These are phyloP conservation scores for Ginglymostoma cirratum DNA, from an alignment of 2,113 vertebrate species.

Conservation along the genomic window DNA sequence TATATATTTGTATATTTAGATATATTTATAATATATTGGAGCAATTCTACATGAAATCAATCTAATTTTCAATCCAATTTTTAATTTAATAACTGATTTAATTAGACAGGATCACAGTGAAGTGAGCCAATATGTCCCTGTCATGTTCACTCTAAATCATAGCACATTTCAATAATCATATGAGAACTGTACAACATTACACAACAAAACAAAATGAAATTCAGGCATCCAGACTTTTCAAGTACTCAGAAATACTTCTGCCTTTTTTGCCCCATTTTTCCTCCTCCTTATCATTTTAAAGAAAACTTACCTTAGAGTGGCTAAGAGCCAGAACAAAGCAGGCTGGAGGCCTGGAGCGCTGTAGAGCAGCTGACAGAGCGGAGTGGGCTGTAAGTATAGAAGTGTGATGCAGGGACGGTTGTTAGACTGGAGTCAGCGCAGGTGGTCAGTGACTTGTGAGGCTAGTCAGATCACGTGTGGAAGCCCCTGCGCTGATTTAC, in stretches of 20 bases:
- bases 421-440: too few species aligned
- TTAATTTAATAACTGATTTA: neutral
- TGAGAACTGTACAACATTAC: neutral
- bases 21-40: neutral
- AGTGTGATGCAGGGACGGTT: too few species aligned
- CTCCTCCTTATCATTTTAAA: too few species aligned
- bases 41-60: neutral
- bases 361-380: too few species aligned
- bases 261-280: too few species aligned
- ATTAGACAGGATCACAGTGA: neutral
- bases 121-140: neutral
- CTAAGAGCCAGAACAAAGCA: too few species aligned
- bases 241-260: neutral
- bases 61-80: neutral
- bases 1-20: conserved; percentile 27
- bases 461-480: too few species aligned
- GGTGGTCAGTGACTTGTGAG: too few species aligned
- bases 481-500: too few species aligned
- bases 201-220: neutral
- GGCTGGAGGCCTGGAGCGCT: too few species aligned
- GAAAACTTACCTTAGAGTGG: too few species aligned
- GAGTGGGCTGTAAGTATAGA: too few species aligned
- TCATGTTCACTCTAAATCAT: neutral
- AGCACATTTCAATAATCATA: neutral
- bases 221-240: neutral